Conservation (phyloP, 2,888 invertebrate species). For the Gandaritis pyraliata region DNA sequence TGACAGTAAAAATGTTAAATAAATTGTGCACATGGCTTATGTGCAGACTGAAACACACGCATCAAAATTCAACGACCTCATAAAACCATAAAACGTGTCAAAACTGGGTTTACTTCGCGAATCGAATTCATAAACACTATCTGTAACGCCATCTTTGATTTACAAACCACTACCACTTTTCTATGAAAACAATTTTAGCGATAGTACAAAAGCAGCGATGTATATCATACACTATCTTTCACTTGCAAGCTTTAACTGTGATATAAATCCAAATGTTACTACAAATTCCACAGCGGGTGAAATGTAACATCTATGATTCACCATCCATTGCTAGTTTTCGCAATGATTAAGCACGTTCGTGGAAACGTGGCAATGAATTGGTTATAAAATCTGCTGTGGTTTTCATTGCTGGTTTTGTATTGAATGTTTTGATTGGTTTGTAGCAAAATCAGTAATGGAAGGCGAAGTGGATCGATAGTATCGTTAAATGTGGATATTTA, state of each 20-base stretch:
- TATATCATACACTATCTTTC: constrained; percentile 11
- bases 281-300: constrained; percentile 9
- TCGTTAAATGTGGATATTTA: constrained; percentile 61
- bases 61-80: constrained; percentile 59
- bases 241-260: constrained; percentile 7
- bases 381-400: not conserved
- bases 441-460: constrained; percentile 40
- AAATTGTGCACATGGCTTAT: not conserved
- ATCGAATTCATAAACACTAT: constrained; percentile 52
- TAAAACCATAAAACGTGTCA: constrained; percentile 61
- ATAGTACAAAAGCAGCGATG: constrained; percentile 17
- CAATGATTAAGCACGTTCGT: constrained; percentile 10
- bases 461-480: constrained; percentile 47
- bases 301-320: constrained; percentile 26
- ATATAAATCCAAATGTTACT: constrained; percentile 11
- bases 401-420: constrained; percentile 39
- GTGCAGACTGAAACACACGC: constrained; percentile 34
- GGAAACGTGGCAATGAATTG: constrained; percentile 13
- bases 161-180: constrained; percentile 36
- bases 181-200: constrained; percentile 24
- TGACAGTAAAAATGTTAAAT: too few species aligned
- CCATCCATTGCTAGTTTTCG: constrained; percentile 18
- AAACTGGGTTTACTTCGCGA: constrained; percentile 49
- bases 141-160: constrained; percentile 44
- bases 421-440: constrained; percentile 22